A percentile compares a stretch with the other conserved stretches of the same genome.
Evolutionary conservation across 2,113 vertebrate genomes (phyloP).

Genomic region (Dasyornis broadbenti): DNA sequence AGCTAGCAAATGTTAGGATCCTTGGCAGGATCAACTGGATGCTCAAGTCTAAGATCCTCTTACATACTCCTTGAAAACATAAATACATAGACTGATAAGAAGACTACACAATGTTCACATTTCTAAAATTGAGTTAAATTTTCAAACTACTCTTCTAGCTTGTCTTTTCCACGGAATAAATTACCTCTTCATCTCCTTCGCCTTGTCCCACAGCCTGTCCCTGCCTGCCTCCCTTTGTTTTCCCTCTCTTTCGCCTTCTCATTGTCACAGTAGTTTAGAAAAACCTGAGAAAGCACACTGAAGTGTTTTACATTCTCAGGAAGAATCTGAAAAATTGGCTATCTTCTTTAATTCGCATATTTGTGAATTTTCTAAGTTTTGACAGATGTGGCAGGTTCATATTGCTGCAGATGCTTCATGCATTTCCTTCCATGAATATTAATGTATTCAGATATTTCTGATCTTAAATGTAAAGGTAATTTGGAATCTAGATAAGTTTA

Average conservation of each 20-base stretch:
- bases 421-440: not conserved
- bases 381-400: not conserved
- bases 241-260: not conserved
- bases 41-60: not conserved
- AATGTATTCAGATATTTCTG: not conserved
- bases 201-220: not conserved
- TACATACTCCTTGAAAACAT: not conserved
- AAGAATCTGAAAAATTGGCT: not conserved
- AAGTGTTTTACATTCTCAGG: not conserved
- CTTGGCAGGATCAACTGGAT: not conserved
- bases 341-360: not conserved
- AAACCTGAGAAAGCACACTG: not conserved
- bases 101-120: not conserved
- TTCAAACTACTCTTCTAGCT: not conserved
- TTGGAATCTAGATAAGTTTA: not conserved
- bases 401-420: not conserved
- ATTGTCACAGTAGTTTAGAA: not conserved
- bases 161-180: not conserved
- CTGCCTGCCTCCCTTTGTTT: not conserved
- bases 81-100: not conserved
- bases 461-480: not conserved
- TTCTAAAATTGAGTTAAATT: not conserved
- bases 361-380: not conserved
- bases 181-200: accelerated
- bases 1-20: not conserved